Evolutionary conservation across 2,888 invertebrate species (phyloP).

Genomic region (Cactoblastis cactorum): DNA sequence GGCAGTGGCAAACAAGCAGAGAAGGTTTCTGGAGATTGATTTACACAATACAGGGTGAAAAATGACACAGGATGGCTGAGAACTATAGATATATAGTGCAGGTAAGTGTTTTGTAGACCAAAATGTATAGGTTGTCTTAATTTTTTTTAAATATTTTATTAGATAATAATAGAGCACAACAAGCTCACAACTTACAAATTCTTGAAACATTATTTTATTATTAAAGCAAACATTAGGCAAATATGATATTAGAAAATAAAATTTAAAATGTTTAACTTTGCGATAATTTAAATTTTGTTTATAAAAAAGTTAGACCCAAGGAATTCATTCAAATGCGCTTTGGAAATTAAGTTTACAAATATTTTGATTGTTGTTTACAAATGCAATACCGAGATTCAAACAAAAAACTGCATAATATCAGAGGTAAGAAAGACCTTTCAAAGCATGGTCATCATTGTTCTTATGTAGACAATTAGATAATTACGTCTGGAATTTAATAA

Average conservation of each 20-base stretch:
- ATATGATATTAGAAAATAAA: no score
- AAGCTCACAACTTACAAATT: no score
- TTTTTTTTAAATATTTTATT: no score
- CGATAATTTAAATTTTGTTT: not conserved
- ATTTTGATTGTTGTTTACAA: not conserved
- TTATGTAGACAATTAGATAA: no score
- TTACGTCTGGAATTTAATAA: no score
- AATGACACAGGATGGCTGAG: slow-evolving; percentile 80
- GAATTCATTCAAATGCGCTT: not conserved
- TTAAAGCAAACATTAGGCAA: no score
- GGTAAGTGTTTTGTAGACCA: slow-evolving; percentile 80
- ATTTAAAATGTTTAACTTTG: no score
- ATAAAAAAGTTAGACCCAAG: not conserved
- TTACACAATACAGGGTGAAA: slow-evolving; percentile 47
- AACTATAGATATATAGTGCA: slow-evolving; percentile 87
- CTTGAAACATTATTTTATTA: no score
- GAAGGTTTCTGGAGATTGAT: slow-evolving; percentile 38
- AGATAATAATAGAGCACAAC: no score
- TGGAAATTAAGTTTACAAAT: not conserved
- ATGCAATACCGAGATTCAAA: not conserved
- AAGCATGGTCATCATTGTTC: no score
- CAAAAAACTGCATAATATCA: not conserved
- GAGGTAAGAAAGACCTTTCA: no score
- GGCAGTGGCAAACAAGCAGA: slow-evolving; percentile 40
- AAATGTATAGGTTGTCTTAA: no score